Conservation (phyloP, 2,113 vertebrate species). For the Petrocephalus zakoni region DNA sequence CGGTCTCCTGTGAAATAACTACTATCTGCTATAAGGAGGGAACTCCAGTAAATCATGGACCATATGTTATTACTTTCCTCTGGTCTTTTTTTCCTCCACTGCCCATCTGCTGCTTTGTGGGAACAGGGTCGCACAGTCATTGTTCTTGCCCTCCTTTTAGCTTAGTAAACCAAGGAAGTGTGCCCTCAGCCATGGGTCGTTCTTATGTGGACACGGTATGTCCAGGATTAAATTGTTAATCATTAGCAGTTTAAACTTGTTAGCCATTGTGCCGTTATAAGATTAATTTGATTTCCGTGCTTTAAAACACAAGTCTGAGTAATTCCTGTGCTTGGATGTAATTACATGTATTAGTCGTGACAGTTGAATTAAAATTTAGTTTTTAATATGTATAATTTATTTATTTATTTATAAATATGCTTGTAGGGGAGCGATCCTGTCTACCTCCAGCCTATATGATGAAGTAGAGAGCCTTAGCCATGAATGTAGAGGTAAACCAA, state of each 20-base stretch:
- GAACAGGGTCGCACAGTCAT: background rate
- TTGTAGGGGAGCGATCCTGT: no score
- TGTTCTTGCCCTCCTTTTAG: background rate
- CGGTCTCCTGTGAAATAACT: constrained; percentile 15
- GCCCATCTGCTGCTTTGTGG: background rate
- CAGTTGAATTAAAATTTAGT: constrained; percentile 1
- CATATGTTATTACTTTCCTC: constrained; percentile 14
- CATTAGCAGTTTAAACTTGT: background rate
- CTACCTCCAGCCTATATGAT: background rate
- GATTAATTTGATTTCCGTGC: background rate
- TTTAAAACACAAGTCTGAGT: background rate
- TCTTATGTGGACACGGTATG: background rate
- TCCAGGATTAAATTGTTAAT: constrained; percentile 4
- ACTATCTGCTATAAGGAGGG: constrained; percentile 2
- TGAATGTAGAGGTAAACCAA: background rate
- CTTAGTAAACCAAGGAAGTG: background rate
- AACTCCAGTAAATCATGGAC: constrained; percentile 19
- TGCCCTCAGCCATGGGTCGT: background rate
- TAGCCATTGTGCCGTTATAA: background rate
- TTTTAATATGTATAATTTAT: background rate
- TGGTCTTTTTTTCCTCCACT: background rate
- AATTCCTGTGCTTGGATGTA: constrained; percentile 13
- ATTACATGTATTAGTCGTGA: constrained; percentile 6
- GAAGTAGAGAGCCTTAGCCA: background rate
- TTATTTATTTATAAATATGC: background rate